Evolutionary conservation across 2,888 invertebrate genomes (phyloP).

Genomic region (Pasiphila rectangulata): DNA sequence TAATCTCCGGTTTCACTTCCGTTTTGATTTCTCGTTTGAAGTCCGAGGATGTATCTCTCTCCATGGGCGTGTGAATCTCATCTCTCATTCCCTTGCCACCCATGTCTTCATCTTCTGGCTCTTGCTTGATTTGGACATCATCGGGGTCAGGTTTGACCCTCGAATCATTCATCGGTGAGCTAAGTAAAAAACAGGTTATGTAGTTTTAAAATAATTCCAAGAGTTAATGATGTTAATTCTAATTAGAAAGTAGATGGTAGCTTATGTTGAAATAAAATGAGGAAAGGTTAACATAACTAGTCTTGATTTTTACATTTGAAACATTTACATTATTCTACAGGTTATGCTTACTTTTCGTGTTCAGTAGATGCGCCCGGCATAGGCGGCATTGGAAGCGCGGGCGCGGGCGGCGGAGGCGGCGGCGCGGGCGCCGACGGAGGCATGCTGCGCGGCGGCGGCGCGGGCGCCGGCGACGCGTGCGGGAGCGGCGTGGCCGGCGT

Average conservation of each 20-base stretch:
- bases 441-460: slow-evolving; percentile 38
- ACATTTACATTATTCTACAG: neutral
- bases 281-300: too few species aligned
- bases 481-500: slow-evolving; percentile 72
- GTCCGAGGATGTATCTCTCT: slow-evolving; percentile 58
- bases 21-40: slow-evolving; percentile 47
- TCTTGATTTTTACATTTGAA: too few species aligned
- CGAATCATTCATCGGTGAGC: slow-evolving; percentile 74
- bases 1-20: slow-evolving; percentile 77
- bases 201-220: too few species aligned
- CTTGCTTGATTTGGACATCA: slow-evolving; percentile 85
- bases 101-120: slow-evolving; percentile 77
- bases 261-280: too few species aligned
- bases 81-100: slow-evolving; percentile 83
- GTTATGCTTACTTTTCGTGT: slow-evolving; percentile 35
- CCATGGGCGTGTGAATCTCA: slow-evolving; percentile 81
- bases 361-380: slow-evolving; percentile 17
- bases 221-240: too few species aligned
- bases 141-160: slow-evolving; percentile 86
- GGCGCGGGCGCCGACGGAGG: slow-evolving; percentile 46
- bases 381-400: slow-evolving; percentile 59
- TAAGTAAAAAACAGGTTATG: too few species aligned
- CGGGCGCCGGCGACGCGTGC: slow-evolving; percentile 66
- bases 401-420: slow-evolving; percentile 56
- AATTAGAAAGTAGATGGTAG: too few species aligned